Evolutionary conservation across 1,140 invertebrate genomes (phyloP).

Genomic region (Stegodyphus dumicola): DNA sequence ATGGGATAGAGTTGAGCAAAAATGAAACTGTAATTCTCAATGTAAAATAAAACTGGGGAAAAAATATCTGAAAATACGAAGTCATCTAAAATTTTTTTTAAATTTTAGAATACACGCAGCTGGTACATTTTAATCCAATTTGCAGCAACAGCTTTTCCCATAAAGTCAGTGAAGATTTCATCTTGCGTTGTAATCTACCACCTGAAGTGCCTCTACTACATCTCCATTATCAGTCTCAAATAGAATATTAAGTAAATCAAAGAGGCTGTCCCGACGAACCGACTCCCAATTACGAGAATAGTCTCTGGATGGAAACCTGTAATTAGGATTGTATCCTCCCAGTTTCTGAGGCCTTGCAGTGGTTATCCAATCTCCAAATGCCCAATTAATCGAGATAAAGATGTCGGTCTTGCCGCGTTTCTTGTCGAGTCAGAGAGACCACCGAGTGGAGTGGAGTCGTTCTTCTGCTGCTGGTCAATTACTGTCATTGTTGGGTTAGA

Average conservation of each 20-base stretch:
- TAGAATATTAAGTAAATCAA: constrained; percentile 56
- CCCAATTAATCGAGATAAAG: constrained; percentile 54
- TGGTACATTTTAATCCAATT: too few species aligned
- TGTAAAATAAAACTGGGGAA: too few species aligned
- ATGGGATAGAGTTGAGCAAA: too few species aligned
- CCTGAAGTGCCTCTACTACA: too few species aligned
- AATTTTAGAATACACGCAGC: too few species aligned
- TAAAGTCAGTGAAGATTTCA: too few species aligned
- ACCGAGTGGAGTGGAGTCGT: constrained; percentile 36
- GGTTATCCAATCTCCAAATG: constrained; percentile 44
- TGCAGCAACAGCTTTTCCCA: too few species aligned
- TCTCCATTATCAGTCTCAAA: constrained; percentile 2
- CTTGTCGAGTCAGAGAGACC: constrained; percentile 11
- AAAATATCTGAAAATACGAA: too few species aligned
- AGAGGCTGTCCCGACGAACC: neutral
- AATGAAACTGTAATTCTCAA: too few species aligned
- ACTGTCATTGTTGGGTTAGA: constrained; percentile 21
- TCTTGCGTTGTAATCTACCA: too few species aligned
- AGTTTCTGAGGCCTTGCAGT: neutral
- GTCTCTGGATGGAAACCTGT: constrained; percentile 7
- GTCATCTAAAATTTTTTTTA: too few species aligned
- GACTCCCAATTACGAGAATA: constrained; percentile 15
- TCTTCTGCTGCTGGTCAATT: constrained; percentile 19
- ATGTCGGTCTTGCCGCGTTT: constrained; percentile 40
- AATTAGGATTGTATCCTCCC: constrained; percentile 7